Evolutionary conservation across 2,888 invertebrate species (phyloP).

Genomic region (Yponomeuta evonymella): DNA sequence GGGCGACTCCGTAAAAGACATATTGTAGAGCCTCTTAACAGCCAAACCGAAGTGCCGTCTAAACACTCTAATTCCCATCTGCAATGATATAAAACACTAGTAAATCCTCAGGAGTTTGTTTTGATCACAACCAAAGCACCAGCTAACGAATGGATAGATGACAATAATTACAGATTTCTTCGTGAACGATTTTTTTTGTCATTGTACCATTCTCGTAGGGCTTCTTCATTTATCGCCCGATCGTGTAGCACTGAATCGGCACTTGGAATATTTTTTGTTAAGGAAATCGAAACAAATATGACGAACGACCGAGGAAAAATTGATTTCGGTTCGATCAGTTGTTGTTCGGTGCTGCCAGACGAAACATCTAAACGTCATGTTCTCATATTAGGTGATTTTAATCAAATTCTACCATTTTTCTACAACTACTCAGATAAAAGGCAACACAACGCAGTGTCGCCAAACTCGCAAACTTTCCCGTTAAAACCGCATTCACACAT

Average conservation of each 20-base stretch:
- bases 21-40: conserved; percentile 37
- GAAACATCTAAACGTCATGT: neutral
- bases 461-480: neutral
- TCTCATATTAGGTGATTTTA: neutral
- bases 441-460: neutral
- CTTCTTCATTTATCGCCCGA: conserved; percentile 3
- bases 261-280: neutral
- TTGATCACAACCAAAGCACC: conserved; percentile 22
- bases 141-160: neutral
- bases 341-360: conserved; percentile 5
- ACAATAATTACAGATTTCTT: conserved; percentile 61
- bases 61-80: conserved; percentile 64
- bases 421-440: neutral
- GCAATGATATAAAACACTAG: conserved; percentile 48
- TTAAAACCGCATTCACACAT: neutral
- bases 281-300: conserved; percentile 14
- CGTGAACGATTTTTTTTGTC: conserved; percentile 47
- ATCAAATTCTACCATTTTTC: neutral
- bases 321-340: conserved; percentile 2
- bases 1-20: conserved; percentile 57
- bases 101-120: conserved; percentile 31
- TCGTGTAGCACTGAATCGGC: neutral
- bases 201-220: conserved; percentile 39
- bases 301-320: conserved; percentile 15
- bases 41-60: conserved; percentile 47